phyloP scores from a whole-genome alignment of 2,797 vertebrate species.

The Lutra lutra region DNA sequence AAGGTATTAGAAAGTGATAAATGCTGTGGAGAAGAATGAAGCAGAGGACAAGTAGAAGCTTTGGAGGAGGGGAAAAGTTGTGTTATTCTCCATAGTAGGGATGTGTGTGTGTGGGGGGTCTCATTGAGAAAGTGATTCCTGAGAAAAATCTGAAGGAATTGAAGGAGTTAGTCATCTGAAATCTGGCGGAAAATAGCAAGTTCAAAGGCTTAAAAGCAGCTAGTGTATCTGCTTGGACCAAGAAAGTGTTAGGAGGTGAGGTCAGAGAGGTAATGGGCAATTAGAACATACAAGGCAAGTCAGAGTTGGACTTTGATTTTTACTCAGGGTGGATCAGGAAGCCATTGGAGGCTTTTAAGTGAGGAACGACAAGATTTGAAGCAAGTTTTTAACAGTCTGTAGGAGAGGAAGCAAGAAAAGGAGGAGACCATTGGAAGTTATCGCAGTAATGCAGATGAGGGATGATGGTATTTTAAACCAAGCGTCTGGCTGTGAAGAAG shows the following conservation, averaged over 20 bases:
- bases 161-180: not conserved
- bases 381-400: not conserved
- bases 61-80: not conserved
- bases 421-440: not conserved
- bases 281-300: not conserved
- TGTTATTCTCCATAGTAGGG: not conserved
- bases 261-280: not conserved
- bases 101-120: not conserved
- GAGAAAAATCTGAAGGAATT: slow-evolving; percentile 29
- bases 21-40: not conserved
- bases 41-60: not conserved
- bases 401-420: not conserved
- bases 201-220: not conserved
- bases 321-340: not conserved
- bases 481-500: not conserved
- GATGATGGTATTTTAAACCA: not conserved
- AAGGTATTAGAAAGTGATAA: not conserved
- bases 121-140: not conserved
- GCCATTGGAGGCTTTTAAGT: not conserved
- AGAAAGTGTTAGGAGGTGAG: not conserved
- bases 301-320: slow-evolving; percentile 4
- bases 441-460: not conserved
- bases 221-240: not conserved
- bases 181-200: not conserved
- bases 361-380: not conserved